phyloP scores from a whole-genome alignment of 2,113 vertebrate genomes.

The Illadopsis cleaveri region DNA sequence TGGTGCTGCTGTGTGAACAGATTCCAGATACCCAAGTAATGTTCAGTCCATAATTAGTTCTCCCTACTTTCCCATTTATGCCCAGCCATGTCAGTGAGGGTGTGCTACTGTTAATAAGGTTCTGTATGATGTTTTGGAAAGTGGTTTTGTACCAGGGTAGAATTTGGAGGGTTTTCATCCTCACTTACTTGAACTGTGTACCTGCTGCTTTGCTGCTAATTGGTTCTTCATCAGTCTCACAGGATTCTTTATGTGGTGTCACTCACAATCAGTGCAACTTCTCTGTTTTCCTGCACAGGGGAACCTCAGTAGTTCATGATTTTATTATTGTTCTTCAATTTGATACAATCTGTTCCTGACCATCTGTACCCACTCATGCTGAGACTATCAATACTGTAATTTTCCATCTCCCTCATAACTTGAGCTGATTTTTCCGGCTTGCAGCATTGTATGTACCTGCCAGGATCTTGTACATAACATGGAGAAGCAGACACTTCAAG shows the following conservation, averaged over 20 bases:
- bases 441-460: neutral
- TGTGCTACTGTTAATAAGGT: neutral
- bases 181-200: neutral
- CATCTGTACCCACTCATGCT: slow-evolving; percentile 61
- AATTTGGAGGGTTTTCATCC: neutral
- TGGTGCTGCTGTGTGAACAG: neutral
- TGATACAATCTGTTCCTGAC: slow-evolving; percentile 66
- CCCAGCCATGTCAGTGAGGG: neutral
- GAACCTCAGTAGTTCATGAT: slow-evolving; percentile 48
- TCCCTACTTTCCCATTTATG: neutral
- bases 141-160: neutral
- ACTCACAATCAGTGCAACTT: neutral
- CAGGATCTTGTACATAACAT: neutral
- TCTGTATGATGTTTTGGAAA: neutral
- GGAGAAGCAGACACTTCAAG: neutral
- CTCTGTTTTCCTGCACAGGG: neutral
- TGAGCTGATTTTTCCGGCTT: slow-evolving; percentile 39
- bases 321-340: slow-evolving; percentile 65
- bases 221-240: neutral
- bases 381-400: slow-evolving; percentile 64
- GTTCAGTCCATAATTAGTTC: neutral
- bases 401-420: slow-evolving; percentile 60
- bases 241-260: neutral
- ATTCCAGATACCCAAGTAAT: neutral
- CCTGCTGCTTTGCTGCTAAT: neutral